Evolutionary conservation across 1,140 invertebrate genomes (phyloP).

Genomic region (Lysiphlebus fabarum): DNA sequence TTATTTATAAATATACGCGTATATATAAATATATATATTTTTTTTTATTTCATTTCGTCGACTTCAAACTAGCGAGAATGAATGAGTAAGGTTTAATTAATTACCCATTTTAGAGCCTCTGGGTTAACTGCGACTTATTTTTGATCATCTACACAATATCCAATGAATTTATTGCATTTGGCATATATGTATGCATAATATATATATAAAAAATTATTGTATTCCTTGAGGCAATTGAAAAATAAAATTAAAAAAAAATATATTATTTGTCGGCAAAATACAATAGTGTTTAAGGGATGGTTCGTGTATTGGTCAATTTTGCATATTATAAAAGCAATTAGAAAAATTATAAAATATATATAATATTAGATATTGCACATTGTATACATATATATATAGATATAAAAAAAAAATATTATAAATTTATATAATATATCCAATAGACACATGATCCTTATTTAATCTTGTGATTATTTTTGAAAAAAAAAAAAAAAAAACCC

Average conservation of each 20-base stretch:
- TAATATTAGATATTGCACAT: slow-evolving; percentile 54
- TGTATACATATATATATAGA: too few relatives aligned
- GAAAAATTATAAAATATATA: too few relatives aligned
- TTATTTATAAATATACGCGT: too few relatives aligned
- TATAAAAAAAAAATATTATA: slow-evolving; percentile 58
- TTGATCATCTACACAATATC: neutral
- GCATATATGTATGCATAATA: neutral
- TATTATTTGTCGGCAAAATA: slow-evolving; percentile 2
- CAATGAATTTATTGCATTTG: slow-evolving; percentile 2
- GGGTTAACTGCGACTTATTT: slow-evolving; percentile 4
- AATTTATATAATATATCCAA: too few relatives aligned
- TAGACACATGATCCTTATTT: slow-evolving; percentile 24
- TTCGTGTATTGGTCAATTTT: slow-evolving; percentile 17
- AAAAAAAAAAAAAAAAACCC: too few relatives aligned
- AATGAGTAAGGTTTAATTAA: slow-evolving; percentile 19
- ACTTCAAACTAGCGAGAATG: slow-evolving; percentile 18
- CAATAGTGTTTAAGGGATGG: slow-evolving; percentile 18
- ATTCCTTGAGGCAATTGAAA: neutral
- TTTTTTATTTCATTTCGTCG: slow-evolving; percentile 2
- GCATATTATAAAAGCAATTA: slow-evolving; percentile 57
- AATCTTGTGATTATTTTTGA: too few relatives aligned
- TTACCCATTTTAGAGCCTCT: slow-evolving; percentile 1
- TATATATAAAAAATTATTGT: slow-evolving; percentile 1
- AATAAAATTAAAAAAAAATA: slow-evolving; percentile 7
- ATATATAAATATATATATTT: too few relatives aligned